Evolutionary conservation across 2,797 vertebrate species (phyloP).

Genomic region (Chlorospingus flavigularis): DNA sequence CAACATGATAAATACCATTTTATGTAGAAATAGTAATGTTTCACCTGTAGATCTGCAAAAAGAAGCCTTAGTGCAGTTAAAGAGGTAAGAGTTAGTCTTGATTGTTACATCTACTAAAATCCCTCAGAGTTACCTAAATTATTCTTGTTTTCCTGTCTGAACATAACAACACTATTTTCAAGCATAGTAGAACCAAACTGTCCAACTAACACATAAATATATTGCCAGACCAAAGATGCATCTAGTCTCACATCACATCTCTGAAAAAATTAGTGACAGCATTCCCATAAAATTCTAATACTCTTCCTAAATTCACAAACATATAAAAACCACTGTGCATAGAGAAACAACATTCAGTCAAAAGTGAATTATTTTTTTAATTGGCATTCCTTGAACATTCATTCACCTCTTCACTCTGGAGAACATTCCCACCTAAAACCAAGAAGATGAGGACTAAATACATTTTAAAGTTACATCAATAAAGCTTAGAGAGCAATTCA

Average conservation of each 20-base stretch:
- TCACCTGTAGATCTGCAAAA: not conserved
- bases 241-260: not conserved
- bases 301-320: not conserved
- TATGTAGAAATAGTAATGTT: not conserved
- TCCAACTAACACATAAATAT: not conserved
- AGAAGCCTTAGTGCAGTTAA: not conserved
- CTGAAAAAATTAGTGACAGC: not conserved
- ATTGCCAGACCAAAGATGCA: not conserved
- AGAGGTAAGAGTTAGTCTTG: not conserved
- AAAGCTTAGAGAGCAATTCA: not conserved
- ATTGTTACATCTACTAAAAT: not conserved
- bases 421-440: not conserved
- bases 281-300: not conserved
- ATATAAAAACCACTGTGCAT: accelerated
- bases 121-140: not conserved
- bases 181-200: not conserved
- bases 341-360: not conserved
- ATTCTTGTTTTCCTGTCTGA: not conserved
- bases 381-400: not conserved
- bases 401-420: not conserved
- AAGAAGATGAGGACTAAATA: not conserved
- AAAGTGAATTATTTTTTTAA: not conserved
- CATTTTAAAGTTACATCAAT: not conserved
- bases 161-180: not conserved
- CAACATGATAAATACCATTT: not conserved